Conservation (phyloP, 2,113 vertebrate species). For the Dermatemys mawii region DNA sequence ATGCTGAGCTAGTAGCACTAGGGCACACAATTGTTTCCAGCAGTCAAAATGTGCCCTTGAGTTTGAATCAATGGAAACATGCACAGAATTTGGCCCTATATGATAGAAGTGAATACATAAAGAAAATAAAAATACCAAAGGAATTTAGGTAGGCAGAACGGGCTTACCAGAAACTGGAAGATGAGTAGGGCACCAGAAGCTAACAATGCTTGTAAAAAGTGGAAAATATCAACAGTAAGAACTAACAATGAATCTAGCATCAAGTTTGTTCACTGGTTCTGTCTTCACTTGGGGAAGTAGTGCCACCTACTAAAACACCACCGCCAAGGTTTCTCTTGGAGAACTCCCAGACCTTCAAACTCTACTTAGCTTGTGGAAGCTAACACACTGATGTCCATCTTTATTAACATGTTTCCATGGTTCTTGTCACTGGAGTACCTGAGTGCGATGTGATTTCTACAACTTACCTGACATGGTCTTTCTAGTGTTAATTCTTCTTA, state of each 20-base stretch:
- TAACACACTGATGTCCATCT: not conserved
- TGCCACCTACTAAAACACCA: not conserved
- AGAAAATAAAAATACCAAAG: slow-evolving; percentile 43
- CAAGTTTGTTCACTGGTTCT: fast-evolving
- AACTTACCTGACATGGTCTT: not conserved
- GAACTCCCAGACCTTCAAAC: not conserved
- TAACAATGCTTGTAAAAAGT: slow-evolving; percentile 12
- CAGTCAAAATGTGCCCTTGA: slow-evolving; percentile 46
- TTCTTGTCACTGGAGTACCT: not conserved
- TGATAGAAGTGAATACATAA: slow-evolving; percentile 23
- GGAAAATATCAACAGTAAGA: not conserved
- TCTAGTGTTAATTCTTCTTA: not conserved
- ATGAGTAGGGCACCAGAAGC: not conserved
- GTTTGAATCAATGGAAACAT: slow-evolving; percentile 44
- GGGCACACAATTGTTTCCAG: slow-evolving; percentile 29
- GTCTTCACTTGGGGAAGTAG: not conserved
- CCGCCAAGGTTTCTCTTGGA: not conserved
- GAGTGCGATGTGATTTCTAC: not conserved
- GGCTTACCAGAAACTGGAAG: slow-evolving; percentile 2
- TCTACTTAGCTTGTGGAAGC: fast-evolving
- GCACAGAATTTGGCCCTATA: slow-evolving; percentile 18
- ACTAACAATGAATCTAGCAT: not conserved
- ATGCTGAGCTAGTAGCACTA: slow-evolving; percentile 32
- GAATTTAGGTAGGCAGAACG: slow-evolving; percentile 46
- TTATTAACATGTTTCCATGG: not conserved